Evolutionary conservation across 2,888 invertebrate species (phyloP).

Genomic region (Sepioteuthis lessoniana): DNA sequence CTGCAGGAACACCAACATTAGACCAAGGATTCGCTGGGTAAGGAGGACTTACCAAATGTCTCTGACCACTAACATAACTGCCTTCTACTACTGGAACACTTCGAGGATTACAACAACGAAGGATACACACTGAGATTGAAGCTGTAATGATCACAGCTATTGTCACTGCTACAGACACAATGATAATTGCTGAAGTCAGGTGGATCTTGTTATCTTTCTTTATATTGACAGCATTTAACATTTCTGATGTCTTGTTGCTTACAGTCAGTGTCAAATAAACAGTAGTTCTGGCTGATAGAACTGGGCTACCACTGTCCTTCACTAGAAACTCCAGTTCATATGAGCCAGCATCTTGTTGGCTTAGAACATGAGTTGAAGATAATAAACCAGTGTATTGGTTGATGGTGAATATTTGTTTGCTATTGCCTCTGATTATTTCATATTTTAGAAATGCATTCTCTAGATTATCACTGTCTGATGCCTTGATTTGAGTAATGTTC

Average conservation of each 20-base stretch:
- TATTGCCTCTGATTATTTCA: conserved; percentile 21
- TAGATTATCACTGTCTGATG: neutral
- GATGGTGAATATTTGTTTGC: neutral
- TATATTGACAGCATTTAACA: neutral
- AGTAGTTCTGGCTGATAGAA: neutral
- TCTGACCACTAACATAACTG: neutral
- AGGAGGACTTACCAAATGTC: conserved; percentile 13
- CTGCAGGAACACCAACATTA: neutral
- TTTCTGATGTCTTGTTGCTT: conserved; percentile 1
- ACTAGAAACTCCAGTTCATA: neutral
- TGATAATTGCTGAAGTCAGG: conserved; percentile 3
- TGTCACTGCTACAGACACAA: neutral
- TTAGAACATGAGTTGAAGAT: conserved; percentile 21
- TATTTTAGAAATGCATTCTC: conserved; percentile 1
- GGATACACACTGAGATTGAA: conserved; percentile 33
- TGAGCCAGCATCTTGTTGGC: conserved; percentile 33
- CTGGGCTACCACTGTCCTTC: conserved; percentile 10
- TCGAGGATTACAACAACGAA: neutral
- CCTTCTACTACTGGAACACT: neutral
- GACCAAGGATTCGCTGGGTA: neutral
- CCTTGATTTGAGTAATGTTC: neutral
- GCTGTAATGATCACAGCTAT: conserved; percentile 33
- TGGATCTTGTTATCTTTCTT: neutral
- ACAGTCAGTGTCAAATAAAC: neutral
- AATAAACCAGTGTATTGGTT: conserved; percentile 33